Evolutionary conservation across 2,113 vertebrate genomes (phyloP).

Genomic region (Callocephalon fimbriatum): DNA sequence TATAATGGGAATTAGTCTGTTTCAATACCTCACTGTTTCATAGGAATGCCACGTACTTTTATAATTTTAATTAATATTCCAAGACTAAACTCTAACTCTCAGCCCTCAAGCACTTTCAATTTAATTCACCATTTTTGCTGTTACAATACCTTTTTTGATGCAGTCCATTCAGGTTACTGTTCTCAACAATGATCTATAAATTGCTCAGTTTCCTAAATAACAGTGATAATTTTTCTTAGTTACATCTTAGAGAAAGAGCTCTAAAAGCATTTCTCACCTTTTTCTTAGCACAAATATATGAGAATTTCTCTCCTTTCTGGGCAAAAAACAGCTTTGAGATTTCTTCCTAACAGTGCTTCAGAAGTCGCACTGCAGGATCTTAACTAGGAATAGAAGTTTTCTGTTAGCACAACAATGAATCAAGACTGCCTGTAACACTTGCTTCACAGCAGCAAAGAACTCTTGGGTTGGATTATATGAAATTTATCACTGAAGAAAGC

Average conservation of each 20-base stretch:
- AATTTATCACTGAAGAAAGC: background rate
- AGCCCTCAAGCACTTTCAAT: conserved; percentile 21
- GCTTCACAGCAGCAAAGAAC: background rate
- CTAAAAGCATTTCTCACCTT: background rate
- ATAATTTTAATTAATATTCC: conserved; percentile 27
- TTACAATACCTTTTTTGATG: background rate
- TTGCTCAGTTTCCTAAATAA: background rate
- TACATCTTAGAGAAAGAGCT: background rate
- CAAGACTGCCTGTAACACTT: background rate
- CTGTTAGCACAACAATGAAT: background rate
- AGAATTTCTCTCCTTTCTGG: background rate
- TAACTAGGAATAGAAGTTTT: background rate
- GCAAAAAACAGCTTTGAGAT: background rate
- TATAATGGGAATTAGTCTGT: conserved; percentile 16
- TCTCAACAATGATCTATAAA: conserved; percentile 5
- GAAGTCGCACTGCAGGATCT: background rate
- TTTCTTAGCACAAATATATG: background rate
- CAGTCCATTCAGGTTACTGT: background rate
- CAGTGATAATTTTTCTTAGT: background rate
- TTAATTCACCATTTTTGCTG: conserved; percentile 17
- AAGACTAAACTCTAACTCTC: background rate
- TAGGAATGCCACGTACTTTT: conserved; percentile 18
- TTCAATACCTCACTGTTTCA: conserved; percentile 15
- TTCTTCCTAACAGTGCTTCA: background rate
- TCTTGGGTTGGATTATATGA: background rate